Conservation (phyloP, 2,888 invertebrate genomes). For the Disparrhopalites patrizii region DNA sequence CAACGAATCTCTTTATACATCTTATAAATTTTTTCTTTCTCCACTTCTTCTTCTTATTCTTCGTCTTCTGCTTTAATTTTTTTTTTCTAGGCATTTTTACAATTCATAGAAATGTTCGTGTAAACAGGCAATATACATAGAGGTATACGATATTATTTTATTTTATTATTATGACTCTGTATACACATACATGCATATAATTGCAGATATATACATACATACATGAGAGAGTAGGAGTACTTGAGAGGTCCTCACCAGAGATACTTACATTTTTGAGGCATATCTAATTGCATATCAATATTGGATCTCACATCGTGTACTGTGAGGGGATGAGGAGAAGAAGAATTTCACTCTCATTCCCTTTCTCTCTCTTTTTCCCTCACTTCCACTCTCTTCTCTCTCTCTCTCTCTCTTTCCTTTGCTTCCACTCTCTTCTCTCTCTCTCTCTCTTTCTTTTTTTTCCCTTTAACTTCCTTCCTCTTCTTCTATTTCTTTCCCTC, state of each 20-base stretch:
- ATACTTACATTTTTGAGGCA: too few relatives aligned
- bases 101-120: neutral
- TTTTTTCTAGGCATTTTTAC: neutral
- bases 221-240: too few relatives aligned
- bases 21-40: neutral
- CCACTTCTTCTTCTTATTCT: neutral
- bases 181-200: neutral
- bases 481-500: neutral
- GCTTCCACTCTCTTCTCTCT: too few relatives aligned
- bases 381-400: neutral
- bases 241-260: too few relatives aligned
- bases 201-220: too few relatives aligned
- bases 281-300: too few relatives aligned
- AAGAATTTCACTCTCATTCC: neutral
- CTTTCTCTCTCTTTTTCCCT: neutral
- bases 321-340: neutral
- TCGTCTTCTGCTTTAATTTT: neutral
- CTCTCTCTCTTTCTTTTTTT: too few relatives aligned
- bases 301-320: neutral
- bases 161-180: neutral
- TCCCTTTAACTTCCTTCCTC: neutral
- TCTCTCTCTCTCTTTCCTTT: neutral
- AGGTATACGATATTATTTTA: neutral
- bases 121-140: neutral
- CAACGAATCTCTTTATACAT: constrained; percentile 21